phyloP scores from a whole-genome alignment of 2,113 vertebrate species.

The Mandrillus leucophaeus region DNA sequence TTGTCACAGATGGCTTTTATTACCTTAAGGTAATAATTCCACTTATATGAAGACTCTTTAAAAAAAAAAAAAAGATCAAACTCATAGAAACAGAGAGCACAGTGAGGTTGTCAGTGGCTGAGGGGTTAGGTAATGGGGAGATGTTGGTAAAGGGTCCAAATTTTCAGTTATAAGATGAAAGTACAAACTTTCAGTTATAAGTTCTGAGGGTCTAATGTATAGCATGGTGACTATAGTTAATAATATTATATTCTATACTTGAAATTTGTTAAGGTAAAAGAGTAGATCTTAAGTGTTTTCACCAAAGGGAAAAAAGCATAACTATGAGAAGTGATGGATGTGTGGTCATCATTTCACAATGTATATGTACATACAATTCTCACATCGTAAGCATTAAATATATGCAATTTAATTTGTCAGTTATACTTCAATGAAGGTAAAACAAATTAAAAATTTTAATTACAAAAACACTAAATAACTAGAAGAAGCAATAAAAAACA shows the following conservation, averaged over 20 bases:
- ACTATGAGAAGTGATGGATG: not conserved
- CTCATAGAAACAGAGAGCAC: not conserved
- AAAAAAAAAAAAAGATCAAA: not conserved
- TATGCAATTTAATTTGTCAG: not conserved
- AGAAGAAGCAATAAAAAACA: not conserved
- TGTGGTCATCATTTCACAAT: not conserved
- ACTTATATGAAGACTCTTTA: not conserved
- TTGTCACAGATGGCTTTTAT: no score
- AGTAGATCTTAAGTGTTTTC: not conserved
- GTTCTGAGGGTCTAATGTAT: not conserved
- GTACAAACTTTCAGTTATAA: not conserved
- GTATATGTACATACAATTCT: not conserved
- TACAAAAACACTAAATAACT: not conserved
- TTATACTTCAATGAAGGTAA: not conserved
- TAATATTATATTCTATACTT: not conserved
- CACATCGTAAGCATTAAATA: not conserved
- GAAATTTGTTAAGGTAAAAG: not conserved
- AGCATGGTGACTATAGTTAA: not conserved
- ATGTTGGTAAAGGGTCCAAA: not conserved
- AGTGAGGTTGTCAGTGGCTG: not conserved
- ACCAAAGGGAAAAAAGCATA: not conserved
- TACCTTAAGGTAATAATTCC: no score
- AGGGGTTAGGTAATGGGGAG: not conserved
- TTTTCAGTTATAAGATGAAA: not conserved
- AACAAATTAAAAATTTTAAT: not conserved